Conservation (phyloP, 2,797 vertebrate genomes). For the Hippopotamyrus pictus region DNA sequence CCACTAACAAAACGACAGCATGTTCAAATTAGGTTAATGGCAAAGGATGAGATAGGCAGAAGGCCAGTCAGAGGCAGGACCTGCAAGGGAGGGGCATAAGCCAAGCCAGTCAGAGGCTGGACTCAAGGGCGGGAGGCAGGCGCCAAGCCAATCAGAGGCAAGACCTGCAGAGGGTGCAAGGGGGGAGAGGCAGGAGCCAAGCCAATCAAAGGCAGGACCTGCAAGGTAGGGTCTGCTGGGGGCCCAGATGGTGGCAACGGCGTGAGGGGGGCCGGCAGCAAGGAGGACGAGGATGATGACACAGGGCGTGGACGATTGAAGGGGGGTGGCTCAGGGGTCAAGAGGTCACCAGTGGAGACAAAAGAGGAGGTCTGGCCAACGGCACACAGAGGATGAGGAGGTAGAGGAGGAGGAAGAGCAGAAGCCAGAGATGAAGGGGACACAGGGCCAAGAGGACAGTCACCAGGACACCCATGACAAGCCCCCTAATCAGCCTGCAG, state of each 20-base stretch:
- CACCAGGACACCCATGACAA: neutral
- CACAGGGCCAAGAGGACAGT: slow-evolving; percentile 11
- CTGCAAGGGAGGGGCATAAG: no score
- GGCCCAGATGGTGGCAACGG: slow-evolving; percentile 29
- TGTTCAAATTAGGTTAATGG: neutral
- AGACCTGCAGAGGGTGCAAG: neutral
- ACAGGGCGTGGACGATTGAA: slow-evolving; percentile 58
- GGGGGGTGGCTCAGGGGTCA: slow-evolving; percentile 31
- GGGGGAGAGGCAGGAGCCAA: neutral
- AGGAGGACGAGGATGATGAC: slow-evolving; percentile 32
- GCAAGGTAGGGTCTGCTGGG: slow-evolving; percentile 39
- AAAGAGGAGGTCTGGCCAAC: slow-evolving; percentile 41
- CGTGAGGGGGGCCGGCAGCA: slow-evolving; percentile 28
- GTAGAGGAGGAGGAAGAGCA: neutral
- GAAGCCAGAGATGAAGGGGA: neutral
- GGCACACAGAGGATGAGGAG: slow-evolving; percentile 16
- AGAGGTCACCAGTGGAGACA: slow-evolving; percentile 40
- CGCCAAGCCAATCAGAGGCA: neutral
- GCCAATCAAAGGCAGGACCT: slow-evolving; percentile 23
- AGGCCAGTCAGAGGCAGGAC: neutral
- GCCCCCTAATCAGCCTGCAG: neutral
- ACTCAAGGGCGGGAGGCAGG: neutral
- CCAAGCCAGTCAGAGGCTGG: neutral
- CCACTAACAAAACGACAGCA: neutral
- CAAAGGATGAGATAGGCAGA: neutral